phyloP scores from a whole-genome alignment of 2,888 invertebrate genomes.

The Charanyca ferruginea region DNA sequence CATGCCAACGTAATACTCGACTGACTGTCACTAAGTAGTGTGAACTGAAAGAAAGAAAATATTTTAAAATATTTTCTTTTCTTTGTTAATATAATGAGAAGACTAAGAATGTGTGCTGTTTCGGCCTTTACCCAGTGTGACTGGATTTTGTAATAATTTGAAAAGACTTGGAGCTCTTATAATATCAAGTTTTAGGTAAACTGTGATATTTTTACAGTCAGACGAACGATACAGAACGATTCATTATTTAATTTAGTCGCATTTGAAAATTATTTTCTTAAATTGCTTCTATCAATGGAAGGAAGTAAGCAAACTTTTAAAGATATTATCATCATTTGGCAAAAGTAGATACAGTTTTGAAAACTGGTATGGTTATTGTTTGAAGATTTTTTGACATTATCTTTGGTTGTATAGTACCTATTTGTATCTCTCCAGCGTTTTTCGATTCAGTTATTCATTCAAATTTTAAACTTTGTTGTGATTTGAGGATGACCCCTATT shows the following conservation, averaged over 20 bases:
- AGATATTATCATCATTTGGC: not conserved
- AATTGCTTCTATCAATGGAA: not conserved
- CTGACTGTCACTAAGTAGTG: constrained; percentile 6
- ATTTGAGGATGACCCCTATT: not conserved
- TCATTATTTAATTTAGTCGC: not conserved
- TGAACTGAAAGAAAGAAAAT: not conserved
- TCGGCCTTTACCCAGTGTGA: constrained; percentile 34
- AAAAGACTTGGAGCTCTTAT: not conserved
- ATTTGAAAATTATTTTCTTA: not conserved
- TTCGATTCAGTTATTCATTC: constrained; percentile 19
- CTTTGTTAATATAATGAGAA: constrained; percentile 14
- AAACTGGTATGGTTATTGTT: not conserved
- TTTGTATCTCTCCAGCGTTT: too few relatives aligned
- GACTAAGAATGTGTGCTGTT: constrained; percentile 34
- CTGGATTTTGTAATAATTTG: constrained; percentile 18
- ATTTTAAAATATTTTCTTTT: not conserved
- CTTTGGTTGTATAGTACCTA: not conserved
- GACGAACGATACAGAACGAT: not conserved
- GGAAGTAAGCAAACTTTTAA: constrained; percentile 1
- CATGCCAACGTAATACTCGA: constrained; percentile 45
- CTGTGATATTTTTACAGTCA: constrained; percentile 36
- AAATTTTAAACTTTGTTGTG: constrained; percentile 18
- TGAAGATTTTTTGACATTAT: not conserved
- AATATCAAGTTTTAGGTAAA: constrained; percentile 1
- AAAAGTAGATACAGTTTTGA: not conserved